Conservation (phyloP, 2,888 invertebrate species). For the Auanema sp. region DNA sequence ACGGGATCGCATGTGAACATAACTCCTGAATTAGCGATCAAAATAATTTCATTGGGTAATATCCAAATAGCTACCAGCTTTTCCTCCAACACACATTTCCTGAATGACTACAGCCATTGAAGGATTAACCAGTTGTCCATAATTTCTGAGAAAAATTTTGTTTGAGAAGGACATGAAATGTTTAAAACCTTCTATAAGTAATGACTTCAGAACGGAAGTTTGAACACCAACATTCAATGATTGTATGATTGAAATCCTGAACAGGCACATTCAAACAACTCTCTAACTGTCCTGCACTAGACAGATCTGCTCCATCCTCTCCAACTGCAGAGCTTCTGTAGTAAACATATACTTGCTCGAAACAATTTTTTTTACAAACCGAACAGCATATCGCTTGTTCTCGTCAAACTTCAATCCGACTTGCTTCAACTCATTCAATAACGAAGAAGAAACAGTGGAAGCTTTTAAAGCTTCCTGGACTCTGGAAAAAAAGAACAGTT, state of each 20-base stretch:
- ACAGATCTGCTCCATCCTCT: conserved; percentile 80
- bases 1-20: conserved; percentile 81
- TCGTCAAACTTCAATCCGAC: not conserved
- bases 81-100: conserved; percentile 75
- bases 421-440: conserved; percentile 6
- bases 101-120: conserved; percentile 82
- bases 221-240: conserved; percentile 81
- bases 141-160: conserved; percentile 70
- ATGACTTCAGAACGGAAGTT: conserved; percentile 78
- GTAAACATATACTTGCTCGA: not conserved
- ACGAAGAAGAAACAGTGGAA: not conserved
- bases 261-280: conserved; percentile 74
- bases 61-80: conserved; percentile 64
- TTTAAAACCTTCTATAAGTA: conserved; percentile 75
- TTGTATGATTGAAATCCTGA: conserved; percentile 61
- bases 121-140: conserved; percentile 74
- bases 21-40: conserved; percentile 71
- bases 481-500: not conserved
- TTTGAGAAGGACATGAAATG: not conserved
- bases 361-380: conserved; percentile 1
- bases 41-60: not conserved
- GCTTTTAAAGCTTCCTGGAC: conserved; percentile 2
- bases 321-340: conserved; percentile 70
- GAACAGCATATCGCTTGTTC: conserved; percentile 22
- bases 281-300: conserved; percentile 83